Conservation (phyloP, 2,888 invertebrate species). For the Pheosia tremula region DNA sequence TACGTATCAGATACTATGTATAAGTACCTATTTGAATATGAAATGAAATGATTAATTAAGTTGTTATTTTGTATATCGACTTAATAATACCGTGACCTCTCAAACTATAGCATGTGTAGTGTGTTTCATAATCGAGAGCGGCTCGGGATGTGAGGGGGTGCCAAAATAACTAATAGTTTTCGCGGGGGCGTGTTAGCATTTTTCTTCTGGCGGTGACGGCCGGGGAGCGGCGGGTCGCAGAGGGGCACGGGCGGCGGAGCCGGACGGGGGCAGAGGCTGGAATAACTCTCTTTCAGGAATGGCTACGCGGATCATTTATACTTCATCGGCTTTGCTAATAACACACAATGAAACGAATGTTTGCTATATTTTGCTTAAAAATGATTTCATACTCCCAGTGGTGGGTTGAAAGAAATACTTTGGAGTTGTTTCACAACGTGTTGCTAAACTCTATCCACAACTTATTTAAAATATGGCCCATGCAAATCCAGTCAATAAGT, state of each 20-base stretch:
- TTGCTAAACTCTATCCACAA: too few relatives aligned
- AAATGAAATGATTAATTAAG: too few relatives aligned
- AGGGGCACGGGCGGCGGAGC: conserved; percentile 40
- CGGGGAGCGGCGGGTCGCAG: conserved; percentile 39
- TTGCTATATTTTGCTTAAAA: conserved; percentile 29
- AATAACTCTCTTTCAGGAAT: conserved; percentile 74
- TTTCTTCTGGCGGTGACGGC: conserved; percentile 83
- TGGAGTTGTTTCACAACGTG: too few relatives aligned
- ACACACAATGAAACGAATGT: conserved; percentile 43
- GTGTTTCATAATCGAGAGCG: conserved; percentile 72
- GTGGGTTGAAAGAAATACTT: too few relatives aligned
- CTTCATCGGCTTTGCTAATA: conserved; percentile 80
- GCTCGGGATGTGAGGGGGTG: conserved; percentile 69
- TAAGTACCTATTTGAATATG: too few relatives aligned
- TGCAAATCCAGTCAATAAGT: too few relatives aligned
- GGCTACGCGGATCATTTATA: conserved; percentile 81
- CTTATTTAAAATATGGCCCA: too few relatives aligned
- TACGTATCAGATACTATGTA: too few relatives aligned
- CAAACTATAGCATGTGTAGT: conserved; percentile 51
- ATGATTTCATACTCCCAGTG: too few relatives aligned
- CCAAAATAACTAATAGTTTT: conserved; percentile 85
- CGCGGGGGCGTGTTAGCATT: conserved; percentile 84
- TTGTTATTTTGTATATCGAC: neutral
- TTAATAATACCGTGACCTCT: conserved; percentile 24
- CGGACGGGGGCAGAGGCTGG: conserved; percentile 45